Evolutionary conservation across 2,113 vertebrate species (phyloP).

Genomic region (Protobothrops flavoviridis): DNA sequence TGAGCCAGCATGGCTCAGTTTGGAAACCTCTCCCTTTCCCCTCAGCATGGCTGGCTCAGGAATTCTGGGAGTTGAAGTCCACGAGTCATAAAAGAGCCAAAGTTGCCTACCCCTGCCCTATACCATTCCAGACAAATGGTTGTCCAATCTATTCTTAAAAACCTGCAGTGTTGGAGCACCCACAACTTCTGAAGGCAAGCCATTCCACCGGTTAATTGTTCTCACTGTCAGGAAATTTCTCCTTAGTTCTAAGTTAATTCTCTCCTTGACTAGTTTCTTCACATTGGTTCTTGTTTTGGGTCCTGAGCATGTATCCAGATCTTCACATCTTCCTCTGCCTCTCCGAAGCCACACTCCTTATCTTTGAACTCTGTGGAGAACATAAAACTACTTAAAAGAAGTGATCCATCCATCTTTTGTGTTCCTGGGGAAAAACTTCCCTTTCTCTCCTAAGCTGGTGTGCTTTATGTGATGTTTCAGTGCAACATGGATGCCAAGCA

Average conservation of each 20-base stretch:
- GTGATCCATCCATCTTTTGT: not conserved
- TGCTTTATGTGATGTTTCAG: not conserved
- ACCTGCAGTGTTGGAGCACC: not conserved
- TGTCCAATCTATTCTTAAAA: not conserved
- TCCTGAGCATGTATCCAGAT: not conserved
- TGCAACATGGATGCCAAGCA: not conserved
- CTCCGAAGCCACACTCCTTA: not conserved
- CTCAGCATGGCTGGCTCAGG: no score
- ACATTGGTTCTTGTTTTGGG: not conserved
- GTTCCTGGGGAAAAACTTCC: not conserved
- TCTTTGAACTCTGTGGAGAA: not conserved
- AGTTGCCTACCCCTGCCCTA: no score
- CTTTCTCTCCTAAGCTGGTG: not conserved
- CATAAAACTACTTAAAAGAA: not conserved
- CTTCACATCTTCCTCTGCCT: not conserved
- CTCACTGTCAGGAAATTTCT: no score
- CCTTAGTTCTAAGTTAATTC: no score
- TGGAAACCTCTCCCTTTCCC: no score
- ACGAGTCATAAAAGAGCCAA: no score
- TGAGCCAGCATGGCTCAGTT: no score
- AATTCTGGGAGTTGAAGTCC: no score
- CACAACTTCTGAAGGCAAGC: no score
- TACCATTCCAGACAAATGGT: not conserved
- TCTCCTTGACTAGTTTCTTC: no score
- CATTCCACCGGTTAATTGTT: no score